Conservation (phyloP, 2,113 vertebrate genomes). For the Struthidea cinerea region DNA sequence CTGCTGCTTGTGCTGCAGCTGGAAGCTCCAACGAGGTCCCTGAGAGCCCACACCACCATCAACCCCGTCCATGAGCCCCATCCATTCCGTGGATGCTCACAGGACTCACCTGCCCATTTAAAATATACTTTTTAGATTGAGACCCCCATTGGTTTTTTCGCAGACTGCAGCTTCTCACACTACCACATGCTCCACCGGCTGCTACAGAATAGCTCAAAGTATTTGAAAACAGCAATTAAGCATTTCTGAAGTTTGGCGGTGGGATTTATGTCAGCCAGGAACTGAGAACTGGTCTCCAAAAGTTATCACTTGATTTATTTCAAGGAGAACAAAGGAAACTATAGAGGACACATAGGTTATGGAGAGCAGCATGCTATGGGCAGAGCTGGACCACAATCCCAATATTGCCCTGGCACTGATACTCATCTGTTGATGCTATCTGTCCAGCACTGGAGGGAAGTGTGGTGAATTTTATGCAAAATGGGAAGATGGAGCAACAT, state of each 20-base stretch:
- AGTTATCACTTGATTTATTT: background rate
- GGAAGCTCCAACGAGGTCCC: background rate
- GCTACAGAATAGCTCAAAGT: background rate
- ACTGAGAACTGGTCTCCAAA: background rate
- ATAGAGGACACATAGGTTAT: background rate
- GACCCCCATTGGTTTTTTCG: no score
- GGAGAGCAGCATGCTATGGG: accelerated
- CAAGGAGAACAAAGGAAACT: background rate
- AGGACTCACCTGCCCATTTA: background rate
- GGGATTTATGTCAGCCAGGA: background rate
- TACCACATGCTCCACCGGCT: background rate
- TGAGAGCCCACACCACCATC: accelerated
- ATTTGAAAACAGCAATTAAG: background rate
- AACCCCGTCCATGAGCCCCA: accelerated
- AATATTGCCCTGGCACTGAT: background rate
- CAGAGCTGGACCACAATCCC: background rate
- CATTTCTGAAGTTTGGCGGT: background rate
- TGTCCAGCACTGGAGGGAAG: background rate
- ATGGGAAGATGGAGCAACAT: background rate
- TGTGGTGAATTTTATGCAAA: background rate
- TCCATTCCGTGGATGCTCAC: background rate
- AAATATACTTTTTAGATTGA: background rate
- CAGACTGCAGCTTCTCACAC: background rate
- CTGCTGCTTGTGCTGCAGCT: background rate
- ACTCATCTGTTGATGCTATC: background rate